Evolutionary conservation across 2,888 invertebrate genomes (phyloP), one percentile per base, ranked within the genome.

Genomic region (Phorcus lineatus): DNA sequence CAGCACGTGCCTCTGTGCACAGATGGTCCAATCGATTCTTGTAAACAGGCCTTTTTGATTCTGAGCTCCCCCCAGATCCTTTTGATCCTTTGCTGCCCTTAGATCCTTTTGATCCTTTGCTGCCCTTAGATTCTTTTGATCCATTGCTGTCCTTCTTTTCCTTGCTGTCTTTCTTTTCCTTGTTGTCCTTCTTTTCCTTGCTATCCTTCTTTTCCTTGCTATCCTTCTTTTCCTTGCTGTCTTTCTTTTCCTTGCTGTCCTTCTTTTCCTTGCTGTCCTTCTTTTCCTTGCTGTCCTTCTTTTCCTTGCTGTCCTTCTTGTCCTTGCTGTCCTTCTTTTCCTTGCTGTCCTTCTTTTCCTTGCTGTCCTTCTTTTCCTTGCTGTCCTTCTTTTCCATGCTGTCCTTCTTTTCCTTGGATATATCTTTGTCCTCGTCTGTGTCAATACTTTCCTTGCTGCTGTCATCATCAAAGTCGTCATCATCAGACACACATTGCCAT

Each of bases 1-100:
- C 81, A 40, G 54, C n/a, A 22, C 28, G 76, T 0, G 76, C 78
- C 47, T 81, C 78, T 40, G 22, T 28, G 55, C 81, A 81, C 70
- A 76, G 57, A n/a, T 57, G 36, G 9, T 77, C 77, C 77, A 80
- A 52, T 28, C 74, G 77, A 11, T 24, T 62, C 28, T n/a, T 28
- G 62, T 47, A 55, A 47, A 80, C 31, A n/a, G n/a, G 55, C 22
- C 31, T 7, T 47, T 7, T 22, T 55, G 40, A 28, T 54, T 2
- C 40, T 36, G n/a, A n/a, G n/a, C n/a, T 40, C 1, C 11, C 9
- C 22, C 16, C 17, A 0, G n/a, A 16, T 1, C 74, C 24, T 0
- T 4, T n/a, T n/a, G n/a, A n/a, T n/a, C n/a, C n/a, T n/a, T n/a
- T n/a, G n/a, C n/a, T n/a, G n/a, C n/a, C n/a, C n/a, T n/a, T n/a